Conservation (phyloP, 1,140 invertebrate species). For the Akabosia matsudoensis region DNA sequence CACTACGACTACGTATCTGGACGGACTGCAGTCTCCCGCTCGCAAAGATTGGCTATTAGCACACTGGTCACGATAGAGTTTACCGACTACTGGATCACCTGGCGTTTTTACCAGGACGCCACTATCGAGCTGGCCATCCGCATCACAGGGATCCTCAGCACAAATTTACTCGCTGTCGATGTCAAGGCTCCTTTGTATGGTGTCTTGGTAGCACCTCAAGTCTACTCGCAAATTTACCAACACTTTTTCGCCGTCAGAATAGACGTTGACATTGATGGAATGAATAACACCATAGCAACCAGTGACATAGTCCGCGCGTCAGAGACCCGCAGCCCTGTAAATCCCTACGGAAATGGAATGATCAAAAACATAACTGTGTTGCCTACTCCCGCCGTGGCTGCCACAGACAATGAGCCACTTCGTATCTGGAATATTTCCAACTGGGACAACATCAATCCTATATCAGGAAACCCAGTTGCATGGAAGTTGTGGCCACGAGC, state of each 20-base stretch:
- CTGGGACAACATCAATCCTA: not conserved
- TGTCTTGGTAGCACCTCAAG: not conserved
- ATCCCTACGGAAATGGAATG: conserved; percentile 43
- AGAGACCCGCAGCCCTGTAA: conserved; percentile 12
- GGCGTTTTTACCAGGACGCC: not conserved
- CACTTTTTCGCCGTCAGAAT: conserved; percentile 13
- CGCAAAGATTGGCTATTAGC: not conserved
- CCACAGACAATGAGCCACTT: not conserved
- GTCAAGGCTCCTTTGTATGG: conserved; percentile 14
- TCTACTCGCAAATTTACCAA: not conserved
- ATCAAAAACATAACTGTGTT: not conserved
- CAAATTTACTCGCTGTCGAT: not conserved
- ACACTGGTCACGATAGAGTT: not conserved
- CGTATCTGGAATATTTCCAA: not conserved
- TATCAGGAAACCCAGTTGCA: not conserved
- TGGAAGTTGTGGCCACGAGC: not conserved
- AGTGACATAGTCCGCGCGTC: conserved; percentile 26
- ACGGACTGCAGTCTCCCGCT: not conserved
- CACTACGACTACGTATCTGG: not conserved
- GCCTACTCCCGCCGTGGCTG: not conserved
- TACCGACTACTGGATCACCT: not conserved
- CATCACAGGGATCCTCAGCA: not conserved
- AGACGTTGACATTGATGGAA: conserved; percentile 38
- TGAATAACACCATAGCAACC: conserved; percentile 35
- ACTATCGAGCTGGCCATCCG: not conserved